These are phyloP conservation scores for Calycopis cecrops DNA, from an alignment of 1,140 invertebrate species.

Conservation along the genomic window DNA sequence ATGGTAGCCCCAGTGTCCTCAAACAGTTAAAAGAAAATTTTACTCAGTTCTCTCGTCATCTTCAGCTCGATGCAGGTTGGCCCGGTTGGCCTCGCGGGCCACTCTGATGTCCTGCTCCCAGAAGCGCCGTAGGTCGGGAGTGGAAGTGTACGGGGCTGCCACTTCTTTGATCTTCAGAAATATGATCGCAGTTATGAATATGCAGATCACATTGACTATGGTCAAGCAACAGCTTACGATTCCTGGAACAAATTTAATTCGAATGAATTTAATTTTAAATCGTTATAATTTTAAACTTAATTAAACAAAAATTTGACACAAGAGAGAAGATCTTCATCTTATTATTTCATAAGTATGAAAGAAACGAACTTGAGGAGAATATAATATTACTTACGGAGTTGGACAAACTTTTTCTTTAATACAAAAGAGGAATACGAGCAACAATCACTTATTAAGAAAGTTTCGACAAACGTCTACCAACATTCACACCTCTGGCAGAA, in stretches of 20 bases:
- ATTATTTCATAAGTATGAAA: too few species aligned
- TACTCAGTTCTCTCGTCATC: constrained; percentile 65
- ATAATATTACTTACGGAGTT: too few species aligned
- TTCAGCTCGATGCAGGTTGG: constrained; percentile 59
- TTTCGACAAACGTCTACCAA: too few species aligned
- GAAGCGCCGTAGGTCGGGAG: constrained; percentile 83
- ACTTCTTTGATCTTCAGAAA: constrained; percentile 93
- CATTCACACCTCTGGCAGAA: too few species aligned
- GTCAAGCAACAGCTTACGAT: constrained; percentile 87
- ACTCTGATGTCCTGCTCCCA: constrained; percentile 87
- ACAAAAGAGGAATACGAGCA: neutral
- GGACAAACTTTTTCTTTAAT: neutral
- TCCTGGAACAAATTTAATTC: constrained; percentile 50
- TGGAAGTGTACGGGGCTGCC: constrained; percentile 85
- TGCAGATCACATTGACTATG: constrained; percentile 89
- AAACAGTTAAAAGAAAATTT: neutral
- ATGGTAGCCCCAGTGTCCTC: too few species aligned
- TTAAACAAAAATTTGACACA: too few species aligned
- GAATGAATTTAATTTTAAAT: neutral
- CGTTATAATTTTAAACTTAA: neutral
- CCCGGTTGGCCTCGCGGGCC: constrained; percentile 79
- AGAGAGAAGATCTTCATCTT: too few species aligned
- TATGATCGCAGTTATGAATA: constrained; percentile 87
- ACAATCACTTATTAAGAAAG: too few species aligned
- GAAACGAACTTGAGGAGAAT: too few species aligned